Base-by-base conservation (phyloP, 2,797 vertebrate species). In the Megalops cyprinoides region DNA sequence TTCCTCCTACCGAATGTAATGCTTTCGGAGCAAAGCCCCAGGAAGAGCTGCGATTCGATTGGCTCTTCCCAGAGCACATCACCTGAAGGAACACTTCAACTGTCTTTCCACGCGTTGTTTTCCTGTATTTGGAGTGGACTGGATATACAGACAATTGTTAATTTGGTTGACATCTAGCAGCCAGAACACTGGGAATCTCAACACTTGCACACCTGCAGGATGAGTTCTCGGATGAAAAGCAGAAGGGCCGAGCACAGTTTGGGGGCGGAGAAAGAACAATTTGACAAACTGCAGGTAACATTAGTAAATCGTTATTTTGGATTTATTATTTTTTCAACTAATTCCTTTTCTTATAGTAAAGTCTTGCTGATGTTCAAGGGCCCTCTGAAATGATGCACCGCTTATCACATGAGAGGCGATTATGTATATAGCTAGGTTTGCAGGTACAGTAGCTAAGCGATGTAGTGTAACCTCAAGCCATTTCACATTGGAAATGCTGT, bases 181-280 rank as follows among this genome's bases (percentile, higher is more conserved):
- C 25, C 23, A 69, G 34, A 69, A 18, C 1, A 34, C 1, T 23
- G 65, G 18, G 65, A 69, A 42, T 69, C 20, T 34, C 14, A 67
- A 0, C 14, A n/a, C 2, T 67, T 4, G 18, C 34, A 18, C 34
- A 60, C 3, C 34, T 42, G 65, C 20, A 69, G 8, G 5, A 69
- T 69, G 65, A 42, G 1, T 42, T 23, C 37, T 23, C 44, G 65
- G 37, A 42, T 69, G 2, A 69, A 69, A 69, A 69, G 65, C 65
- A 34, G 65, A 42, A 42, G 37, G 20, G 65, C 65, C 20, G 65
- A 69, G 44, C 37, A 69, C 65, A 69, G 65, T 86, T 85, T 98
- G 90, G 97, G 97, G 82, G 97, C 96, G 8, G 97, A 98, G 89
- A 96, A 97, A 87, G 97, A 98, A 88, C 97, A 97, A 86, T 98